Evolutionary conservation across 2,113 vertebrate species (phyloP).

Genomic region (Bombycilla garrulus): DNA sequence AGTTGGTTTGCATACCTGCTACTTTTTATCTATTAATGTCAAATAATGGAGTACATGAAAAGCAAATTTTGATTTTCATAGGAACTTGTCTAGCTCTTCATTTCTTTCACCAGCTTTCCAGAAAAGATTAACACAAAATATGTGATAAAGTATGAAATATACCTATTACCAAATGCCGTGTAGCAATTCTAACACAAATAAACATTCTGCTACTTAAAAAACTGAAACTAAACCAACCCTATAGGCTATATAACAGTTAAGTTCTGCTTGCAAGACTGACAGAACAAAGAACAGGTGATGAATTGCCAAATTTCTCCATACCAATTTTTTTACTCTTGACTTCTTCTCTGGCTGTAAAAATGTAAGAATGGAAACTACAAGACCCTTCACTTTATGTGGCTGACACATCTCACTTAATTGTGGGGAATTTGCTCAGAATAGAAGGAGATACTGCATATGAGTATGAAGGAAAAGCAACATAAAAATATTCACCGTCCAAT

Average conservation of each 20-base stretch:
- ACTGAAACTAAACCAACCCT: background rate
- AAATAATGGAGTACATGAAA: background rate
- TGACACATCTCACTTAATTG: background rate
- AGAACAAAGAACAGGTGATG: background rate
- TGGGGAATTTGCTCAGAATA: background rate
- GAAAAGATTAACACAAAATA: background rate
- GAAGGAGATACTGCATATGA: background rate
- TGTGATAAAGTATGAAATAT: background rate
- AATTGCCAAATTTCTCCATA: background rate
- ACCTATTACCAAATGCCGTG: background rate
- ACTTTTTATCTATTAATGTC: background rate
- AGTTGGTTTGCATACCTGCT: background rate
- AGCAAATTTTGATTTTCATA: background rate
- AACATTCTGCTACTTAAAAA: background rate
- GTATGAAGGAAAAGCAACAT: background rate
- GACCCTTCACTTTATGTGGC: background rate
- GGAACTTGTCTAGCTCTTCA: fast-evolving
- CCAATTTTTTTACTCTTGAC: background rate
- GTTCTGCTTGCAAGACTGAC: background rate
- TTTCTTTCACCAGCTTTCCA: background rate
- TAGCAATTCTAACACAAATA: background rate
- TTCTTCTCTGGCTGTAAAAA: background rate
- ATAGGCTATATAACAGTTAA: background rate
- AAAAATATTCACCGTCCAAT: background rate
- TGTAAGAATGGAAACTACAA: background rate